Base-by-base conservation (phyloP, 1,140 invertebrate species). In the Sinonovacula constricta region DNA sequence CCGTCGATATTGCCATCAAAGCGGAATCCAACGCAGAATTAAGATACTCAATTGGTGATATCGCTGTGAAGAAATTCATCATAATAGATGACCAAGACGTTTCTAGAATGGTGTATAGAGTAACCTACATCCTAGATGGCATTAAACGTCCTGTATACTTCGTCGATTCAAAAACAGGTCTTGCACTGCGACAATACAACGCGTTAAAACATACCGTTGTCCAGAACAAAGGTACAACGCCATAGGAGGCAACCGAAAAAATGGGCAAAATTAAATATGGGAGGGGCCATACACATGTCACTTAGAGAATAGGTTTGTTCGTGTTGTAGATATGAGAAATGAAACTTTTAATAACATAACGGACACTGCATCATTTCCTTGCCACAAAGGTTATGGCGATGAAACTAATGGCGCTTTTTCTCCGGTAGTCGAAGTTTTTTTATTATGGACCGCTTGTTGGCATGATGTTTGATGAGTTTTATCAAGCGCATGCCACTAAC, bases 401-500 rank as follows among this genome's bases (percentile, higher is more conserved):
- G 53, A 62, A 12, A 63, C 81, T 1, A 85, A 87, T 34, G 85
- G 85, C 1, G 84, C 77, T 1, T 85, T 77, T 51, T 85, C 85
- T 0, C 81, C 85, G 0, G 63, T 70, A n/a, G 57, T 81, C 14
- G 84, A 87, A 66, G 84, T n/a, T 81, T 3, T 74, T 85, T 31
- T 87, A 76, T 39, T 79, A 81, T 30, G 81, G 82, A 4, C 81
- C 79, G 14, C 56, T 78, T 3, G 80, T 87, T 22, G 75, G 63
- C 3, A 78, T 60, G 56, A 83, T 87, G 84, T 84, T 76, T 69
- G 68, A 81, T 31, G 82, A 84, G n/a, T 31, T 84, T 72, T 76
- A 79, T 72, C 54, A 28, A 72, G 7, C 57, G 24, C 7, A 57
- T 60, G 4, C 71, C 85, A 0, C 45, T 82, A n/a, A 59, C 63